Evolutionary conservation across 2,888 invertebrate genomes (phyloP).

Genomic region (Stenodema calcarata): DNA sequence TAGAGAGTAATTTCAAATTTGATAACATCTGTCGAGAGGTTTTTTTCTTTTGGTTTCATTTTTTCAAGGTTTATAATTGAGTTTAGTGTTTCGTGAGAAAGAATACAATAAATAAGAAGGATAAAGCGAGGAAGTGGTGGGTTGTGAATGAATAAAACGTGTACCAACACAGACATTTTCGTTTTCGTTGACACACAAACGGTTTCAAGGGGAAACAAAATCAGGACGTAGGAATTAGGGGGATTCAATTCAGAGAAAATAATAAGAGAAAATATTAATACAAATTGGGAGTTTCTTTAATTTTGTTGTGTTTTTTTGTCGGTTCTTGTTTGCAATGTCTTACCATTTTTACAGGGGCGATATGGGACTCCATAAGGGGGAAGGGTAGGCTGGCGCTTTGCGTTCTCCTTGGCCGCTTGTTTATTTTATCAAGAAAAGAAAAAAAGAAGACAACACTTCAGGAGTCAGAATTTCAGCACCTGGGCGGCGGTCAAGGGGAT

Average conservation of each 20-base stretch:
- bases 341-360: slow-evolving; percentile 49
- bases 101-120: neutral
- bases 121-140: neutral
- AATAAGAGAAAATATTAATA: neutral
- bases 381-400: slow-evolving; percentile 48
- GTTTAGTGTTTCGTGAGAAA: neutral
- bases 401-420: slow-evolving; percentile 46
- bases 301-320: neutral
- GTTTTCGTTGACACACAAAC: slow-evolving; percentile 24
- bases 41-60: too few relatives aligned
- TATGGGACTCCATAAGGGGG: slow-evolving; percentile 47
- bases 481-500: neutral
- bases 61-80: neutral
- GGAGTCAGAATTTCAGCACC: slow-evolving; percentile 19
- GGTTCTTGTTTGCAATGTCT: neutral
- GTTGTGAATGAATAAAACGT: slow-evolving; percentile 7
- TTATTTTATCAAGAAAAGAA: slow-evolving; percentile 22
- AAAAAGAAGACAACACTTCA: slow-evolving; percentile 26
- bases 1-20: too few relatives aligned
- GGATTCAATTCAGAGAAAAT: neutral
- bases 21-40: too few relatives aligned
- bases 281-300: neutral
- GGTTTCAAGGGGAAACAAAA: neutral
- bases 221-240: neutral
- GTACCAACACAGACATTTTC: neutral